Percentiles rank a stretch among this genome's conserved stretches.
phyloP scores from a whole-genome alignment of 2,888 invertebrate genomes.

The Polyploca ridens region DNA sequence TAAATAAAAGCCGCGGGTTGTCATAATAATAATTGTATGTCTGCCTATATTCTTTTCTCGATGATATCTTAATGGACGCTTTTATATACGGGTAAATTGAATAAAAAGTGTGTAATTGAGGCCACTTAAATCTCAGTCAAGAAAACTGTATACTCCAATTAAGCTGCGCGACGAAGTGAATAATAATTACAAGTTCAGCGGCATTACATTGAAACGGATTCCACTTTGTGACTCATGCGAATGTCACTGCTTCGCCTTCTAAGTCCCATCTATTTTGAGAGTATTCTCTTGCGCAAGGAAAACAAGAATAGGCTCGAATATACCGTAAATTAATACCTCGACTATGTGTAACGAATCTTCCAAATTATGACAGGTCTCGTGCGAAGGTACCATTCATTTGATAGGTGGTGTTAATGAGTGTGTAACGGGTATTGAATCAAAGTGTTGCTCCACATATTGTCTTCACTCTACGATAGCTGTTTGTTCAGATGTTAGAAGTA shows the following conservation, averaged over 20 bases:
- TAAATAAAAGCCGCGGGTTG: background rate
- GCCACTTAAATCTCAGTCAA: constrained; percentile 52
- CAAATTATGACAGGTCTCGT: background rate
- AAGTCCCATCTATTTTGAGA: constrained; percentile 3
- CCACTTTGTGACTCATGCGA: constrained; percentile 47
- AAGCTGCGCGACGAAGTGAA: constrained; percentile 62
- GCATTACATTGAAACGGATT: constrained; percentile 54
- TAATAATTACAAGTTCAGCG: constrained; percentile 48
- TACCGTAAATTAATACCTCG: background rate
- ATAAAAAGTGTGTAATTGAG: constrained; percentile 50
- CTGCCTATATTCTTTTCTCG: background rate
- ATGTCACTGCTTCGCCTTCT: constrained; percentile 6
- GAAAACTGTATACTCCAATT: constrained; percentile 66
- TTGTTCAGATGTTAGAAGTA: constrained; percentile 17
- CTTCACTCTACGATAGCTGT: background rate
- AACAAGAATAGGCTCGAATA: background rate
- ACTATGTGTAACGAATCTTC: constrained; percentile 7
- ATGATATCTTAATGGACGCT: constrained; percentile 24
- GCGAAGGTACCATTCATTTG: background rate
- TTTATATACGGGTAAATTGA: constrained; percentile 37
- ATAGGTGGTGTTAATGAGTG: constrained; percentile 7
- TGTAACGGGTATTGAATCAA: constrained; percentile 7
- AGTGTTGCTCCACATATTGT: constrained; percentile 8
- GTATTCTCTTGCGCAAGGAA: background rate
- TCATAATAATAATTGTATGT: background rate